phyloP scores from a whole-genome alignment of 2,797 vertebrate genomes.

The Spinibarbus caldwelli region DNA sequence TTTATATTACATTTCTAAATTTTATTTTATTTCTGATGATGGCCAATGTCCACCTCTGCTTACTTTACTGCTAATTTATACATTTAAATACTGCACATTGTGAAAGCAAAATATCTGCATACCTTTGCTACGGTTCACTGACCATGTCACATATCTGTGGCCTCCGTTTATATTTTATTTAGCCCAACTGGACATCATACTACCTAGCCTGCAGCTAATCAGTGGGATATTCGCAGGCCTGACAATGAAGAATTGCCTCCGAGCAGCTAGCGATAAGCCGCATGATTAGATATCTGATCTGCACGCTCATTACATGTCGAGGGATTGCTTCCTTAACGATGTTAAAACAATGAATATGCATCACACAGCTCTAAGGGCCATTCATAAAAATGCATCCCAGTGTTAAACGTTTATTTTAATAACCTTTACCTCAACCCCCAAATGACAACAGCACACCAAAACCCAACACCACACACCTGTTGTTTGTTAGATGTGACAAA shows the following conservation, averaged over 20 bases:
- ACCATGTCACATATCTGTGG: background rate
- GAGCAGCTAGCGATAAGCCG: constrained; percentile 33
- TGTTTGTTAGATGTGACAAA: constrained; percentile 32
- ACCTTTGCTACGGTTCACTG: background rate
- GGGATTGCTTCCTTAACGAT: constrained; percentile 51
- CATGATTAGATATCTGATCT: constrained; percentile 53
- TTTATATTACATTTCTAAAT: background rate
- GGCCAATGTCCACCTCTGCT: background rate
- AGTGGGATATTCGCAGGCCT: constrained; percentile 25
- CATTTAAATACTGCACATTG: background rate
- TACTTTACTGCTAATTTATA: background rate
- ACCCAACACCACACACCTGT: constrained; percentile 36
- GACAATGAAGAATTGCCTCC: constrained; percentile 53
- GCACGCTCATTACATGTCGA: constrained; percentile 42
- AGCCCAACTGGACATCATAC: background rate
- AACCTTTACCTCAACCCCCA: constrained; percentile 40
- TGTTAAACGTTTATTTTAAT: constrained; percentile 58
- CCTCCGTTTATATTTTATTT: background rate
- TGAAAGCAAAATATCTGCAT: background rate
- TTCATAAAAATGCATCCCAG: constrained; percentile 57
- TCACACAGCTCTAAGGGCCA: constrained; percentile 40
- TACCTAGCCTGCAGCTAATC: constrained; percentile 13
- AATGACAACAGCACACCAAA: constrained; percentile 13
- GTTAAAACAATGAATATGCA: constrained; percentile 60
- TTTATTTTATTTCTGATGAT: background rate